Conservation (phyloP, 2,888 invertebrate species). For the Eumacrocentrus americanus region DNA sequence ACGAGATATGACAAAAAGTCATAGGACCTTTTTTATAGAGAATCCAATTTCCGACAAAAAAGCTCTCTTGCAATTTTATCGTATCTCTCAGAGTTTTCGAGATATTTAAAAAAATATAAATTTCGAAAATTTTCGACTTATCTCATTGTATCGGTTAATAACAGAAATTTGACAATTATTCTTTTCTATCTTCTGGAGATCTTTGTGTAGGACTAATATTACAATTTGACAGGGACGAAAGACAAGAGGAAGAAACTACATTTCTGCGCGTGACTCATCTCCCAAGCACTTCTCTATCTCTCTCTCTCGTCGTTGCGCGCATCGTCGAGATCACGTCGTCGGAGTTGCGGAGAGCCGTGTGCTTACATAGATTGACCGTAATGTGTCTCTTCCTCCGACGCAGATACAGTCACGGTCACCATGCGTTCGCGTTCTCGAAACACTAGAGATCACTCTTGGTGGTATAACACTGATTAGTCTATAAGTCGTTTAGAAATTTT, state of each 20-base stretch:
- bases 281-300: conserved; percentile 4
- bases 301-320: conserved; percentile 12
- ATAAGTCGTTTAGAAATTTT: too few species aligned
- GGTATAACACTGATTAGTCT: conserved; percentile 15
- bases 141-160: too few species aligned
- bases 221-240: background rate
- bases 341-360: conserved; percentile 40
- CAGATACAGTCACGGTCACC: conserved; percentile 58
- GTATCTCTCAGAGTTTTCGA: too few species aligned
- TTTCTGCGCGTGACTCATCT: conserved; percentile 27
- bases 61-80: too few species aligned
- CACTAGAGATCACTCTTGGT: conserved; percentile 18
- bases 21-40: too few species aligned
- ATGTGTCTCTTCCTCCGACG: conserved; percentile 60
- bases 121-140: too few species aligned
- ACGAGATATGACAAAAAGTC: too few species aligned
- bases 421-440: conserved; percentile 34
- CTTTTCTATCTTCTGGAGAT: too few species aligned
- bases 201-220: too few species aligned
- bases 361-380: conserved; percentile 57
- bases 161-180: too few species aligned
- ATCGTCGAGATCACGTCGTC: conserved; percentile 25
- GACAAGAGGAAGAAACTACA: background rate
- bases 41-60: too few species aligned
- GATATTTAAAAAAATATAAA: too few species aligned